Percentiles rank a stretch among this genome's conserved stretches.
Evolutionary conservation across 2,888 invertebrate species (phyloP).

Genomic region (Drosophila koepferae): DNA sequence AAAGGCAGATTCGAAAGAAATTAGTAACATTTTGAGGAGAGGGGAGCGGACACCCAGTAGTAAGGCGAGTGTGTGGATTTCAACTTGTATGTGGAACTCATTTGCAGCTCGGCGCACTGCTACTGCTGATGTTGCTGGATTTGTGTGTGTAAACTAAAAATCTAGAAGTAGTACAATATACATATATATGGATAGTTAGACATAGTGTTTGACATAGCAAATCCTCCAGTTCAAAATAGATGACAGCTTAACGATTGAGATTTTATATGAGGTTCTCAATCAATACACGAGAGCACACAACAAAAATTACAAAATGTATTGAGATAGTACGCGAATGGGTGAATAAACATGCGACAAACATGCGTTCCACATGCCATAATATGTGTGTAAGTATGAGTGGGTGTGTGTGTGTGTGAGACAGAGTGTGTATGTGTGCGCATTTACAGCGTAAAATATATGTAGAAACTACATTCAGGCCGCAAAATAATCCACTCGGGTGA

Average conservation of each 20-base stretch:
- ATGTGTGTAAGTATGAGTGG: constrained; percentile 9
- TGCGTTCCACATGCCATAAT: constrained; percentile 58
- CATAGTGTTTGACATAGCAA: constrained; percentile 16
- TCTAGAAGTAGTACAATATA: constrained; percentile 74
- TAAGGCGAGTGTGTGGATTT: constrained; percentile 45
- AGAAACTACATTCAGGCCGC: constrained; percentile 56
- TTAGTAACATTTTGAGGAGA: constrained; percentile 55
- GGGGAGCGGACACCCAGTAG: constrained; percentile 31
- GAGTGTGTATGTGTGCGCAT: constrained; percentile 55
- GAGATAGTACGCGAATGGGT: constrained; percentile 47
- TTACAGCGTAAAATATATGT: constrained; percentile 61
- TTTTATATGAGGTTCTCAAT: constrained; percentile 41
- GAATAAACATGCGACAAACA: constrained; percentile 61
- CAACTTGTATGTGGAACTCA: constrained; percentile 56
- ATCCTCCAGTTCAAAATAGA: constrained; percentile 17
- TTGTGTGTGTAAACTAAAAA: constrained; percentile 68
- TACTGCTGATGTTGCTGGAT: constrained; percentile 23
- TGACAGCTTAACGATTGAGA: constrained; percentile 32
- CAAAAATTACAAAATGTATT: constrained; percentile 57
- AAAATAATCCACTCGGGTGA: constrained; percentile 44
- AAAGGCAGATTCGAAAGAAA: constrained; percentile 58
- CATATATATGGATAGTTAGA: constrained; percentile 50
- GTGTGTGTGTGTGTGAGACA: constrained; percentile 22
- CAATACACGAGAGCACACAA: constrained; percentile 50
- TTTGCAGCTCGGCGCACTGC: constrained; percentile 47